These are phyloP conservation scores for Cinclus cinclus DNA, from an alignment of 2,113 vertebrate genomes.

Conservation along the genomic window DNA sequence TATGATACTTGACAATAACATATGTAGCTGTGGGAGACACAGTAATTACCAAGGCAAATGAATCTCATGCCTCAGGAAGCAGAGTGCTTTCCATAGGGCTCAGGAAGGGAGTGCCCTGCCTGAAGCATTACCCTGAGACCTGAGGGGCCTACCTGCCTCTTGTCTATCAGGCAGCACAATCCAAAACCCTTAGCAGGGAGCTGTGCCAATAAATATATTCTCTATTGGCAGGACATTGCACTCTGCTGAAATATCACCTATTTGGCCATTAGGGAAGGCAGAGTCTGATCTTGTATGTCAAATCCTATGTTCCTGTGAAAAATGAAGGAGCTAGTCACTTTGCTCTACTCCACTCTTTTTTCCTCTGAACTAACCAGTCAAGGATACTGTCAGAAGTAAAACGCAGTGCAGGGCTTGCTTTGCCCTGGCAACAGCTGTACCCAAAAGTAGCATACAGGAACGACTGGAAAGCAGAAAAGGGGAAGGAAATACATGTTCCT, in stretches of 20 bases:
- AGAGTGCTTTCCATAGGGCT: background rate
- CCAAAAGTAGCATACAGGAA: background rate
- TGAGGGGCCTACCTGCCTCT: background rate
- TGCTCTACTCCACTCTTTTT: background rate
- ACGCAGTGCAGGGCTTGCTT: background rate
- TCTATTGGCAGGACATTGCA: constrained; percentile 46
- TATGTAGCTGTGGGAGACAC: background rate
- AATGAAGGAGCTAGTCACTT: constrained; percentile 2
- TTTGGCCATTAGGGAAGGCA: constrained; percentile 48
- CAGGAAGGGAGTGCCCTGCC: background rate
- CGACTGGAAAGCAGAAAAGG: background rate
- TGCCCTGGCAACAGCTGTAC: background rate
- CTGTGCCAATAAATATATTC: constrained; percentile 47
- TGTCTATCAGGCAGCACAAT: background rate
- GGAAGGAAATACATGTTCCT: background rate
- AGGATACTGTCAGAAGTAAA: background rate
- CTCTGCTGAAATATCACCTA: constrained; percentile 50
- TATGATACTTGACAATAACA: background rate
- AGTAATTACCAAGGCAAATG: background rate
- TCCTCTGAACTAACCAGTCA: background rate
- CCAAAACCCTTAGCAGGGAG: constrained; percentile 6
- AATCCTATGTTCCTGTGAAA: constrained; percentile 28
- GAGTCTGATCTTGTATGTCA: constrained; percentile 42
- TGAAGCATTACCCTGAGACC: background rate
- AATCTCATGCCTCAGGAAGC: background rate